Base-by-base conservation (phyloP, 2,797 vertebrate species). In the Leptodactylus fallax region DNA sequence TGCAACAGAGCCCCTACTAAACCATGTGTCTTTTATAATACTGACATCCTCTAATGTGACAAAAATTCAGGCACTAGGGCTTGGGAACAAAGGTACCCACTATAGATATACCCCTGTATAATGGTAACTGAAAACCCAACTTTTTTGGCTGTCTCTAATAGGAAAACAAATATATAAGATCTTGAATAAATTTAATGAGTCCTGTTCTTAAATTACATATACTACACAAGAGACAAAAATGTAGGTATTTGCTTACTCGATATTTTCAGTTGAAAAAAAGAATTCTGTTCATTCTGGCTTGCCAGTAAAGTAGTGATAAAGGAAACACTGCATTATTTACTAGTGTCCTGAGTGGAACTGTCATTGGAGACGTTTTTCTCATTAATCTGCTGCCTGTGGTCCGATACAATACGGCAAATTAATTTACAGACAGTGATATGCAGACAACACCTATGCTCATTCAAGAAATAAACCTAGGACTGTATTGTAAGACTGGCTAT, bases 311-410 rank as follows among this genome's bases (percentile, higher is more conserved):
- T 56, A 78, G 80, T 56, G 2, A 82, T 49, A 78, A 79, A 72
- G 55, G 83, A 53, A 61, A n/a, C 10, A 67, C 53, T 86, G 58
- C 67, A 87, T 87, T 87, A 87, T 86, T 86, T 76, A 87, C 36
- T 61, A 76, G 45, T 79, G 69, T 58, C 36, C 25, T 17, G 45
- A 25, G 78, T 69, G 23, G 36, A 49, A 49, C 69, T 82, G 71
- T 47, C 80, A 77, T 19, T 47, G n/a, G 13, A 19, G 36, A 11
- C 7, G 84, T 23, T 51, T 85, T 49, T 55, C 85, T 71, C 51
- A 69, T 86, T 80, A 55, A 79, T 79, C 77, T 69, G 6, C 25
- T 55, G 61, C 23, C 61, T 55, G 60, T 21, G 45, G n/a, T 67
- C 65, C 14, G 21, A n/a, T 60, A 45, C 13, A 85, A 25, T 85